Percentiles rank a stretch among this genome's conserved stretches.
These are phyloP conservation scores for Pseudopodoces humilis DNA, from an alignment of 2,113 vertebrate species.

Conservation along the genomic window DNA sequence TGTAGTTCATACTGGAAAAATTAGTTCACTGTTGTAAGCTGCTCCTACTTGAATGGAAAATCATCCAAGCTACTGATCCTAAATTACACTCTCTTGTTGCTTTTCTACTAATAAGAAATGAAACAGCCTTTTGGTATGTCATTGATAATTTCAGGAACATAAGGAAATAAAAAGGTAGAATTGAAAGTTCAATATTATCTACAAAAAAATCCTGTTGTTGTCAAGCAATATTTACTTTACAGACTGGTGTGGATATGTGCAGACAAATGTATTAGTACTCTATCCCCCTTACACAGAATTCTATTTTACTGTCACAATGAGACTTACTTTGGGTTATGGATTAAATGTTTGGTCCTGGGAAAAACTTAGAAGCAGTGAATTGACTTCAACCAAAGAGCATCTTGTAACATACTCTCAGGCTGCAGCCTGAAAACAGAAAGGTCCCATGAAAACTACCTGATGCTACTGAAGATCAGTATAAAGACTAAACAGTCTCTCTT, in stretches of 20 bases:
- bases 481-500: background rate
- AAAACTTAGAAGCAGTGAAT: background rate
- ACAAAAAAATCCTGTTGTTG: background rate
- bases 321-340: background rate
- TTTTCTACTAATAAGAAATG: background rate
- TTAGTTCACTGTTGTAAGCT: background rate
- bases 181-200: background rate
- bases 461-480: background rate
- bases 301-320: background rate
- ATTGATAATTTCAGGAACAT: background rate
- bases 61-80: background rate
- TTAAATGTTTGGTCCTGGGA: background rate
- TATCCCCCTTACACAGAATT: background rate
- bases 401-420: background rate
- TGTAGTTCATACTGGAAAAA: background rate
- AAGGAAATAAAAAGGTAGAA: background rate
- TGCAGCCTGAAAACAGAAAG: background rate
- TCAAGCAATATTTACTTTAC: background rate
- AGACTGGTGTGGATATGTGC: background rate
- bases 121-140: background rate
- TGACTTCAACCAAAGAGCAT: background rate
- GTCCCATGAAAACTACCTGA: background rate
- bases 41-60: background rate
- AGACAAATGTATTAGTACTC: background rate
- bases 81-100: background rate